phyloP scores from a whole-genome alignment of 2,113 vertebrate genomes.

The Rhea pennata region DNA sequence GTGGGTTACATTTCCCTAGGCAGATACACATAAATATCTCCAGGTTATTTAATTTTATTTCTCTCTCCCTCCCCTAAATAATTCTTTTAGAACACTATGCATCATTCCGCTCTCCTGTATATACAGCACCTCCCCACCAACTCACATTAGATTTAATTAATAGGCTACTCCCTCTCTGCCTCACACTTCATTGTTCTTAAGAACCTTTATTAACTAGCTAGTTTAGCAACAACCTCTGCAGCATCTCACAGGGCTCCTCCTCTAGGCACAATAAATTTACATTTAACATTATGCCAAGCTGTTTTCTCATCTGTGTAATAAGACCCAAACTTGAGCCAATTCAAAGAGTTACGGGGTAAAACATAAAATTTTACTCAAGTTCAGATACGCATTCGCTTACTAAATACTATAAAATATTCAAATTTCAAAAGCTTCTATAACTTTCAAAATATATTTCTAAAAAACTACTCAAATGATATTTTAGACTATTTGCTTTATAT shows the following conservation, averaged over 20 bases:
- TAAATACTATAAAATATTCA: rapidly evolving
- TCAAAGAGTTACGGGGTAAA: neutral
- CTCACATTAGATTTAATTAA: neutral
- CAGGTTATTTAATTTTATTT: neutral
- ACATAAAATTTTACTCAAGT: neutral
- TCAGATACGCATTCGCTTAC: rapidly evolving
- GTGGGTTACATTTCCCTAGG: neutral
- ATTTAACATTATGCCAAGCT: neutral
- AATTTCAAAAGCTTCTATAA: neutral
- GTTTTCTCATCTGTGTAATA: neutral
- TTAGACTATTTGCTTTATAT: neutral
- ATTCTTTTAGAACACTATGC: rapidly evolving
- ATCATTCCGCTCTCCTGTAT: neutral
- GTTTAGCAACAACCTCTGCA: neutral
- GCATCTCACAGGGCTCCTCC: neutral
- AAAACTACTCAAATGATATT: neutral
- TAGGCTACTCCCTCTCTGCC: neutral
- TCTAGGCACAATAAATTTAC: neutral
- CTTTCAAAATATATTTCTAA: rapidly evolving
- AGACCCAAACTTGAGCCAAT: neutral
- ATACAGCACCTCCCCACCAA: neutral
- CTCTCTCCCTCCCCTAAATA: neutral
- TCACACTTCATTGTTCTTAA: neutral
- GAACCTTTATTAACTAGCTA: neutral
- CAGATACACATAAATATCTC: neutral